phyloP scores from a whole-genome alignment of 92 coral and sea anemone genomes.

The Plumapathes pennacea region DNA sequence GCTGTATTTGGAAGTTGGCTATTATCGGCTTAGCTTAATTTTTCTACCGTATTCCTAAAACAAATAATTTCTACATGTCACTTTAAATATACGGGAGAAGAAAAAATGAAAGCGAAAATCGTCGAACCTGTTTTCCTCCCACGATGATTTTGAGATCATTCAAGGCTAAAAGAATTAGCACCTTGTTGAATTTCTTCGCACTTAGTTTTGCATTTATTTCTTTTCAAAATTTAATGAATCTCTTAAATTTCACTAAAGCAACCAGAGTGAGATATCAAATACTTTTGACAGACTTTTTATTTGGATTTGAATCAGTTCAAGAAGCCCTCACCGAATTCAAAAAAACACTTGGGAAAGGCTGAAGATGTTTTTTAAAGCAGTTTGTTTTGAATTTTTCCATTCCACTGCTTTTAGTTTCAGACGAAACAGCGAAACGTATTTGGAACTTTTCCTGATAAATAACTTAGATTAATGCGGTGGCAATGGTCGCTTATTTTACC shows the following conservation, averaged over 20 bases:
- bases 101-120: background rate
- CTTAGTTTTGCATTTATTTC: conserved; percentile 6
- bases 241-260: conserved; percentile 4
- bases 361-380: conserved; percentile 17
- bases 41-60: background rate
- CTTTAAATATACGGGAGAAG: background rate
- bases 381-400: too few relatives aligned
- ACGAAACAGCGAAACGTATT: too few relatives aligned
- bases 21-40: background rate
- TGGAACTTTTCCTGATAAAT: too few relatives aligned
- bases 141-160: background rate
- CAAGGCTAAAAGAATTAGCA: background rate
- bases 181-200: conserved; percentile 13
- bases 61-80: background rate
- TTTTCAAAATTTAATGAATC: conserved; percentile 38
- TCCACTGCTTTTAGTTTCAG: conserved; percentile 28
- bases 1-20: background rate
- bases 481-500: conserved; percentile 20
- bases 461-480: background rate
- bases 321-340: background rate
- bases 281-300: background rate
- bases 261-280: background rate
- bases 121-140: too few relatives aligned
- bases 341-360: conserved; percentile 9
- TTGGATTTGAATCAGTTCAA: background rate